Percentiles rank a stretch among this genome's conserved stretches.
phyloP scores from a whole-genome alignment of 1,140 invertebrate genomes.

The Anoplophora glabripennis region DNA sequence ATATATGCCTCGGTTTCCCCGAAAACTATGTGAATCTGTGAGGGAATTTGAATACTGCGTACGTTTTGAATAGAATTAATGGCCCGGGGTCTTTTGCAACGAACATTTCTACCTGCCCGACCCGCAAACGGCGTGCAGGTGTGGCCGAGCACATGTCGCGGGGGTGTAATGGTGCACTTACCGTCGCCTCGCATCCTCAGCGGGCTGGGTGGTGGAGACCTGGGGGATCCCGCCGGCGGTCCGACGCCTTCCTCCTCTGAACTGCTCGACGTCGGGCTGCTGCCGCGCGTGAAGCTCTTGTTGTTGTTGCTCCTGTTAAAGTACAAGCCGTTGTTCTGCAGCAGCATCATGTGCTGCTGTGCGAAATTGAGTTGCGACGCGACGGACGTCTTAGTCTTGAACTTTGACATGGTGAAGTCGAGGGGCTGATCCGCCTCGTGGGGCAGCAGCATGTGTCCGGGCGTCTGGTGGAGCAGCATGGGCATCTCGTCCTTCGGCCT shows the following conservation, averaged over 20 bases:
- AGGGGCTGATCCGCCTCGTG: slow-evolving; percentile 49
- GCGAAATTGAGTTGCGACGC: slow-evolving; percentile 41
- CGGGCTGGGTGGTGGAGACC: slow-evolving; percentile 42
- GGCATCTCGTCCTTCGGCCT: slow-evolving; percentile 39
- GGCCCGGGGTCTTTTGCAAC: slow-evolving; percentile 14
- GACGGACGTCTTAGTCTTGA: slow-evolving; percentile 45
- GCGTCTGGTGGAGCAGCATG: slow-evolving; percentile 48
- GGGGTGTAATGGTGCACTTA: slow-evolving; percentile 30
- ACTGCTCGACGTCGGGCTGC: slow-evolving; percentile 44
- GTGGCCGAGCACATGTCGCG: slow-evolving; percentile 11
- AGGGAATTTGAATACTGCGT: slow-evolving; percentile 18
- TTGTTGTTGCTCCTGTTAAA: slow-evolving; percentile 46
- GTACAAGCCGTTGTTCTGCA: slow-evolving; percentile 45
- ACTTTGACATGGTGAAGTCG: slow-evolving; percentile 53
- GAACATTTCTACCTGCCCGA: slow-evolving; percentile 20
- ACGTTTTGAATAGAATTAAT: slow-evolving; percentile 17
- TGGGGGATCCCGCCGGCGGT: slow-evolving; percentile 40
- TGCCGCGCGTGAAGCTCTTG: slow-evolving; percentile 44
- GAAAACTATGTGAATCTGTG: not conserved
- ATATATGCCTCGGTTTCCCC: slow-evolving; percentile 7
- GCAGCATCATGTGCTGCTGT: slow-evolving; percentile 45
- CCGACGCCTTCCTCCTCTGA: slow-evolving; percentile 45
- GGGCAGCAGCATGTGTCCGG: slow-evolving; percentile 41
- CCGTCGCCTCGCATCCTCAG: slow-evolving; percentile 38
- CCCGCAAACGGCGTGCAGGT: slow-evolving; percentile 14